Conservation (phyloP, 1,140 invertebrate genomes). For the Oncopodura yosiiana region DNA sequence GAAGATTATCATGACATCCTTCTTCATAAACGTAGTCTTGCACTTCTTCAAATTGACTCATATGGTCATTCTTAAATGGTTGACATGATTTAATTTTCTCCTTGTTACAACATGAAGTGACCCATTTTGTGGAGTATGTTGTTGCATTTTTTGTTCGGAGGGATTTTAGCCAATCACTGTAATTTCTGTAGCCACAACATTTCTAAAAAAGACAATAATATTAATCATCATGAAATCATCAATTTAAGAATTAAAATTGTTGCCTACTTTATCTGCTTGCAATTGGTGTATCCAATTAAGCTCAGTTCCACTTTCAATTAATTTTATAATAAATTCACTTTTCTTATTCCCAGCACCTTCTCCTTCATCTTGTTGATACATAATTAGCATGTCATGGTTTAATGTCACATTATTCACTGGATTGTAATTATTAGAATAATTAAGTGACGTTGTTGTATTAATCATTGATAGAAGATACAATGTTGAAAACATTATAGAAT, state of each 20-base stretch:
- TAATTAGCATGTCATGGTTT: not conserved
- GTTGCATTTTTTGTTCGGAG: not conserved
- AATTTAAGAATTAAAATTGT: not conserved
- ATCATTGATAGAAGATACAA: constrained; percentile 7
- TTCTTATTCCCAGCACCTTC: not conserved
- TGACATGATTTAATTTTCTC: constrained; percentile 6
- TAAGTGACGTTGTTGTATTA: not conserved
- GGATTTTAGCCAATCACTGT: not conserved
- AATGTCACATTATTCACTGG: not conserved
- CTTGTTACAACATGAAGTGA: constrained; percentile 2
- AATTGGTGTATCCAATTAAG: constrained; percentile 10
- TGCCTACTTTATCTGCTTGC: constrained; percentile 1
- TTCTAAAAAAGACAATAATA: not conserved
- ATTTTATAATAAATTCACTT: not conserved
- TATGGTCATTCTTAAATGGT: not conserved
- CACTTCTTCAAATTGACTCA: not conserved
- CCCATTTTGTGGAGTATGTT: constrained; percentile 1
- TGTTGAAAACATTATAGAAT: too few relatives aligned
- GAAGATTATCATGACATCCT: not conserved
- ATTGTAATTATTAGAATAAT: not conserved
- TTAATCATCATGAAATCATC: too few relatives aligned
- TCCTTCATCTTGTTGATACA: not conserved
- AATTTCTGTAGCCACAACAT: constrained; percentile 8
- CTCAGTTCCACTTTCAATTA: too few relatives aligned
- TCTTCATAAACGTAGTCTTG: not conserved